A percentile compares a stretch with the other conserved stretches of the same genome.
Conservation (phyloP, 1,140 invertebrate species). For the Gryllus bimaculatus region DNA sequence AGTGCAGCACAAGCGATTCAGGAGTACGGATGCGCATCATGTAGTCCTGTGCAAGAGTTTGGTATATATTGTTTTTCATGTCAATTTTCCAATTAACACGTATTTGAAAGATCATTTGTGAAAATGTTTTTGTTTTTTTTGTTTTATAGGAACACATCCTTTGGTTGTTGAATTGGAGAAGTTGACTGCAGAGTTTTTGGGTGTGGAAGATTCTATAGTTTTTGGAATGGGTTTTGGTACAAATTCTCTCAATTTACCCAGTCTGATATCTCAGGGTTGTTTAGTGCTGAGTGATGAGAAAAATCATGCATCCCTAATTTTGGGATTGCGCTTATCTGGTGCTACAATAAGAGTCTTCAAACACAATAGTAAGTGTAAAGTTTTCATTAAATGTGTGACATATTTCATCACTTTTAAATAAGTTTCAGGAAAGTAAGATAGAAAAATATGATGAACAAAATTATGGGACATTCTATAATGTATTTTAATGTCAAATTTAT, state of each 20-base stretch:
- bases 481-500: too few relatives aligned
- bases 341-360: conserved; percentile 81
- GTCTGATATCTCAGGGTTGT: conserved; percentile 72
- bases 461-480: too few relatives aligned
- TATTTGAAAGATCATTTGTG: background rate
- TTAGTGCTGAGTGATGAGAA: conserved; percentile 92
- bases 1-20: conserved; percentile 50
- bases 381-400: conserved; percentile 13
- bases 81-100: background rate
- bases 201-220: conserved; percentile 86
- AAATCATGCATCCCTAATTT: conserved; percentile 93
- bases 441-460: too few relatives aligned
- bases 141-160: conserved; percentile 50
- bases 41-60: conserved; percentile 51
- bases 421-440: too few relatives aligned
- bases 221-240: conserved; percentile 99
- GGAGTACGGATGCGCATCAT: conserved; percentile 56
- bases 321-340: conserved; percentile 81
- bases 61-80: conserved; percentile 33
- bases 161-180: conserved; percentile 77
- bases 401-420: too few relatives aligned
- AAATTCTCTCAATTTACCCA: conserved; percentile 88
- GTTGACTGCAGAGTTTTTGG: conserved; percentile 80
- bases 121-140: background rate
- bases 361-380: conserved; percentile 58